Conservation (phyloP, 2,113 vertebrate genomes). For the Redunca redunca region DNA sequence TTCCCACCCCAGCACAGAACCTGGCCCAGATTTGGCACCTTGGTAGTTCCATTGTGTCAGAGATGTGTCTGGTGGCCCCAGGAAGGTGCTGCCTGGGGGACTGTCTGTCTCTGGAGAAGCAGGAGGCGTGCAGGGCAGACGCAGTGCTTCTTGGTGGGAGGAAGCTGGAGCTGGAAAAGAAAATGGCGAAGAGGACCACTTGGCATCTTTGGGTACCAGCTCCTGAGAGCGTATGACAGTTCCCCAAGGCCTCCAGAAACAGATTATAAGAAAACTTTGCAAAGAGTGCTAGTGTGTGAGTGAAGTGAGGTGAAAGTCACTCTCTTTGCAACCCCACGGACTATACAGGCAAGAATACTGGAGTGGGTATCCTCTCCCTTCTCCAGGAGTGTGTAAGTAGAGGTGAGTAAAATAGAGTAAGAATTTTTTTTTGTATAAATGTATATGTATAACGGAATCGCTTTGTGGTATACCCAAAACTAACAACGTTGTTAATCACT, state of each 20-base stretch:
- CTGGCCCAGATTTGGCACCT: too few species aligned
- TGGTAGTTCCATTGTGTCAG: not conserved
- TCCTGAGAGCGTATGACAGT: not conserved
- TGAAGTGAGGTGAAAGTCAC: not conserved
- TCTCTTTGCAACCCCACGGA: not conserved
- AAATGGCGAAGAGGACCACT: not conserved
- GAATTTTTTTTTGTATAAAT: not conserved
- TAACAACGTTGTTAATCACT: not conserved
- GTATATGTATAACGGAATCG: not conserved
- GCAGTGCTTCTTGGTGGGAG: not conserved
- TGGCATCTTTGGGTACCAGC: not conserved
- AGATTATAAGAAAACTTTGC: not conserved
- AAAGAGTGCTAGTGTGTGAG: not conserved
- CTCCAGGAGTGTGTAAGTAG: not conserved
- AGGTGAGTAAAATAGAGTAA: not conserved
- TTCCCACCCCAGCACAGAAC: not conserved
- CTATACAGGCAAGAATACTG: not conserved
- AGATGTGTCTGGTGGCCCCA: accelerated
- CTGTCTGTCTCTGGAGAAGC: not conserved
- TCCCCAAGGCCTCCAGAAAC: not conserved
- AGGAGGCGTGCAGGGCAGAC: not conserved
- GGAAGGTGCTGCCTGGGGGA: not conserved
- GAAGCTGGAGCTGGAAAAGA: not conserved
- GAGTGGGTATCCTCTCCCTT: not conserved
- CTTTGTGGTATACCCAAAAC: not conserved